phyloP scores from a whole-genome alignment of 2,888 invertebrate genomes.

The Pimpla rufipes region DNA sequence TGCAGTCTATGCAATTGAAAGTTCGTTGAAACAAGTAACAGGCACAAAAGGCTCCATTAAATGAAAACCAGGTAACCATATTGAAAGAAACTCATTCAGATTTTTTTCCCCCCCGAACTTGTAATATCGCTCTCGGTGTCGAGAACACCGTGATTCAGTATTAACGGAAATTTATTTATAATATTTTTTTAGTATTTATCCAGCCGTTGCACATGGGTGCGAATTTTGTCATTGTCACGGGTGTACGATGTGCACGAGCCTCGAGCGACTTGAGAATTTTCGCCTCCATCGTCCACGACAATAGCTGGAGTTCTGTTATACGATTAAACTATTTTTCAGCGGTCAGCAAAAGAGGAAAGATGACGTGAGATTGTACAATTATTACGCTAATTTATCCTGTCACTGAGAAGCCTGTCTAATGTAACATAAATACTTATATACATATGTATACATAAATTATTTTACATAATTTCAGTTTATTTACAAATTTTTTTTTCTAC shows the following conservation, averaged over 20 bases:
- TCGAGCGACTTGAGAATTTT: constrained; percentile 43
- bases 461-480: constrained; percentile 79
- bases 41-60: constrained; percentile 68
- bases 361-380: constrained; percentile 62
- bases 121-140: constrained; percentile 72
- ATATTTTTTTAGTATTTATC: constrained; percentile 57
- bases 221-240: constrained; percentile 61
- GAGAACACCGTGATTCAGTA: constrained; percentile 79
- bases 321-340: constrained; percentile 52
- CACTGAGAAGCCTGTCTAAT: constrained; percentile 76
- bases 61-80: constrained; percentile 51
- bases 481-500: constrained; percentile 68
- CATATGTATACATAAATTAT: constrained; percentile 81
- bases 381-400: constrained; percentile 55
- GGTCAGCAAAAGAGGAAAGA: constrained; percentile 26
- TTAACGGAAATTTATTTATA: constrained; percentile 76
- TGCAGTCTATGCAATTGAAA: constrained; percentile 39
- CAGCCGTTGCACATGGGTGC: constrained; percentile 67
- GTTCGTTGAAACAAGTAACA: constrained; percentile 39
- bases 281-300: constrained; percentile 60
- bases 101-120: constrained; percentile 57
- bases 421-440: constrained; percentile 76
- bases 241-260: too few relatives aligned
- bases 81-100: constrained; percentile 60
- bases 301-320: constrained; percentile 48